Evolutionary conservation across 2,113 vertebrate genomes (phyloP), one percentile per base, ranked within the genome.

Genomic region (Fregata magnificens): DNA sequence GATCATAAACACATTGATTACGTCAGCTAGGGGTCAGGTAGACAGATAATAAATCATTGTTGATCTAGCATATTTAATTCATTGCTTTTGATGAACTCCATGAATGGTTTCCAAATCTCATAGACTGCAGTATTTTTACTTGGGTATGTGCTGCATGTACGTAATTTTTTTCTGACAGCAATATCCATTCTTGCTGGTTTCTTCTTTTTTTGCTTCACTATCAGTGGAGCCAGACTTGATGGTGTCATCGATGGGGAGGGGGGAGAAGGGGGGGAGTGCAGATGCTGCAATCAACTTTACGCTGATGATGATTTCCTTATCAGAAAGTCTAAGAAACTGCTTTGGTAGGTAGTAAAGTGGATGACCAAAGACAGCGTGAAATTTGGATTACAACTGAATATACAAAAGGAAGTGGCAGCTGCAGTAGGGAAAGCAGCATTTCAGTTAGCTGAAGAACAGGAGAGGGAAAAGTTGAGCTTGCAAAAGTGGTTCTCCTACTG

Each of bases 1-100:
- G 90, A 86, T 93, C 78, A 56, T 82, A 85, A 95, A 40, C 15
- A 58, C 88, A 87, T 89, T 40, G 92, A 90, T 90, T 62, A 53
- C 62, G 1, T 70, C 77, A 78, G 34, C 3, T 11, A 82, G 49
- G 49, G 85, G 82, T 86, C 96, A 94, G 88, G 42, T 5, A 77
- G 89, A 36, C 34, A 61, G 52, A 59, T 53, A 84, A 88, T 40
- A 93, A 93, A 91, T 88, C 77, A 86, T 8, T 53, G 65, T 69
- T 72, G 42, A 90, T 63, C 78, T 19, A 44, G 42, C 22, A 25
- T 45, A 66, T 81, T 91, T 89, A 86, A n/a, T 56, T 72, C 78
- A 65, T 44, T 34, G 36, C 66, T 91, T 81, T 45, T 85, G n/a
- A 66, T 42, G 79, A 86, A 93, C 70, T 78, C 50, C 50, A 50